A percentile compares a stretch with the other conserved stretches of the same genome.
Conservation (phyloP, 2,797 vertebrate genomes). For the Microchirus variegatus region DNA sequence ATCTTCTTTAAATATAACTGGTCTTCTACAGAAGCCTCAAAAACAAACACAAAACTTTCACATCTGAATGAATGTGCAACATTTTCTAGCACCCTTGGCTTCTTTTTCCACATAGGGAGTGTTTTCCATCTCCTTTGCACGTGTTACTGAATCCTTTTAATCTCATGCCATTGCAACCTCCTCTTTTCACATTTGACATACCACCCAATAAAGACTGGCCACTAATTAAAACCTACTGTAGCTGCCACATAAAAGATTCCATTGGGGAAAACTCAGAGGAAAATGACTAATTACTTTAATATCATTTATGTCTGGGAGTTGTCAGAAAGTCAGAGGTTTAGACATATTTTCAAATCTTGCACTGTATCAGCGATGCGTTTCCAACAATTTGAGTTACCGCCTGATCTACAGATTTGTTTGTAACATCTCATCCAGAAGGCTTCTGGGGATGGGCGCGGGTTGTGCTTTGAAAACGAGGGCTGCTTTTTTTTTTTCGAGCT, state of each 20-base stretch:
- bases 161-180: slow-evolving; percentile 68
- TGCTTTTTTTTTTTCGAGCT: slow-evolving; percentile 35
- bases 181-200: slow-evolving; percentile 77
- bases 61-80: slow-evolving; percentile 58
- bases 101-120: slow-evolving; percentile 33
- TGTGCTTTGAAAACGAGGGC: slow-evolving; percentile 46
- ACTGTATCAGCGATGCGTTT: slow-evolving; percentile 30
- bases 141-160: slow-evolving; percentile 72
- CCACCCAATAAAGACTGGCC: slow-evolving; percentile 77
- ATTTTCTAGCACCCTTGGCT: slow-evolving; percentile 60
- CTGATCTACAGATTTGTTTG: slow-evolving; percentile 44
- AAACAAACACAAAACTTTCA: slow-evolving; percentile 34
- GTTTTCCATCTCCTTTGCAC: slow-evolving; percentile 61
- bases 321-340: slow-evolving; percentile 59
- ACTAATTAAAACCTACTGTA: slow-evolving; percentile 80
- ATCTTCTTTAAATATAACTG: slow-evolving; percentile 32
- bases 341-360: slow-evolving; percentile 22
- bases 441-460: slow-evolving; percentile 57
- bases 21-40: slow-evolving; percentile 9
- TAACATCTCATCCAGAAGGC: slow-evolving; percentile 35
- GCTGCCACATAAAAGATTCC: slow-evolving; percentile 63
- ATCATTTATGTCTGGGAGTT: slow-evolving; percentile 68
- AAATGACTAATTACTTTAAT: slow-evolving; percentile 69
- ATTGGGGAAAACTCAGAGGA: slow-evolving; percentile 56
- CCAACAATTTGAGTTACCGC: slow-evolving; percentile 34